Conservation (phyloP, 2,113 vertebrate genomes). For the Raphicerus campestris region DNA sequence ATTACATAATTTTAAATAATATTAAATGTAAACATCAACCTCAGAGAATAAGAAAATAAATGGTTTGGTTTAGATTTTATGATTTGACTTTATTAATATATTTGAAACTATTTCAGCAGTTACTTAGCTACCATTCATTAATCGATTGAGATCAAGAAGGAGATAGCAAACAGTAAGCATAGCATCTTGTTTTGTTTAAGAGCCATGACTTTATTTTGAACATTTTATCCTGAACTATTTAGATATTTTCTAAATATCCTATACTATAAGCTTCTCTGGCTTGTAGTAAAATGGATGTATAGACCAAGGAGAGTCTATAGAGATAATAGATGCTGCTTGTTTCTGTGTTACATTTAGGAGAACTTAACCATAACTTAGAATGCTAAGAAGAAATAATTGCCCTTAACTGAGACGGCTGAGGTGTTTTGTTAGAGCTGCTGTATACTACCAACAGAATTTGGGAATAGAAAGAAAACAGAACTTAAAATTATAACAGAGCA, state of each 20-base stretch:
- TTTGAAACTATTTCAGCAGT: neutral
- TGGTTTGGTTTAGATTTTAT: neutral
- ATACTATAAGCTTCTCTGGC: neutral
- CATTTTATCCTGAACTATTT: neutral
- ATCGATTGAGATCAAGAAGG: slow-evolving; percentile 2
- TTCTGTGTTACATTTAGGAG: neutral
- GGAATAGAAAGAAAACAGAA: neutral
- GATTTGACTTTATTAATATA: neutral
- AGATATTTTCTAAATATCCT: slow-evolving; percentile 16
- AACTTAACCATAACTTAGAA: neutral
- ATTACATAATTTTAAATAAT: neutral
- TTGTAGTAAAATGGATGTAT: neutral
- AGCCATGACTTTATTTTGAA: neutral
- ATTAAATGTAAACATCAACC: neutral
- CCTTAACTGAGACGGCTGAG: neutral
- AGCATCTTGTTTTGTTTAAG: neutral
- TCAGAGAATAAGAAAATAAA: slow-evolving; percentile 23
- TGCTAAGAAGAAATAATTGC: neutral
- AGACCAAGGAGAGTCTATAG: neutral
- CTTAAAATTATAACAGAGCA: neutral
- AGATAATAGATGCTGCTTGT: neutral
- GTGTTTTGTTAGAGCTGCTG: neutral
- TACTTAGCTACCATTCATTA: neutral
- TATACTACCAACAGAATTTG: neutral
- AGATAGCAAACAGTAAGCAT: neutral